Conservation (phyloP, 1,140 invertebrate genomes). For the Archivesica marissinica region DNA sequence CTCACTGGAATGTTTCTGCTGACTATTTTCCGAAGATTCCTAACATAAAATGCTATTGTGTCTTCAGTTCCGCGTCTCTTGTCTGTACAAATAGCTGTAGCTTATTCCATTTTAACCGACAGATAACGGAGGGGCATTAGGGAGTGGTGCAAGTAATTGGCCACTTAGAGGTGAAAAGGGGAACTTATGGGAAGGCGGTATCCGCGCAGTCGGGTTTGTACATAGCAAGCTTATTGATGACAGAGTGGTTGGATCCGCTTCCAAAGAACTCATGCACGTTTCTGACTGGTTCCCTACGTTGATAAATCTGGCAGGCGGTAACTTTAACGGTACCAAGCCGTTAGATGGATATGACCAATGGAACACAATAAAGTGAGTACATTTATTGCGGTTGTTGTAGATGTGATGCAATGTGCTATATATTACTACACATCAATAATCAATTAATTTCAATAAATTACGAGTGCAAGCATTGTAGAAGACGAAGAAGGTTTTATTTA, state of each 20-base stretch:
- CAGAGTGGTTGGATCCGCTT: conserved; percentile 50
- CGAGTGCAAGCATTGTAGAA: too few species aligned
- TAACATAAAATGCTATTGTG: too few species aligned
- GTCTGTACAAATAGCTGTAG: too few species aligned
- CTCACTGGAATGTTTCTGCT: too few species aligned
- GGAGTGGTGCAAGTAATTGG: conserved; percentile 83
- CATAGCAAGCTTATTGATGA: conserved; percentile 74
- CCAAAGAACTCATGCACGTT: conserved; percentile 77
- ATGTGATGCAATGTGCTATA: too few species aligned
- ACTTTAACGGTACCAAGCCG: conserved; percentile 67
- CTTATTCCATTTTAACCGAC: too few species aligned
- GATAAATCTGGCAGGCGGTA: conserved; percentile 71
- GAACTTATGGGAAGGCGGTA: conserved; percentile 85
- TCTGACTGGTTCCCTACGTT: conserved; percentile 83
- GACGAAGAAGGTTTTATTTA: too few species aligned
- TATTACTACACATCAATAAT: too few species aligned
- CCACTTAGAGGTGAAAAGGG: conserved; percentile 84
- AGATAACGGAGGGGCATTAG: conserved; percentile 83
- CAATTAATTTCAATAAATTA: too few species aligned
- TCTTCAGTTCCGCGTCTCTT: too few species aligned
- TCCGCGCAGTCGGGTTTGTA: conserved; percentile 82
- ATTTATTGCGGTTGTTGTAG: too few species aligned
- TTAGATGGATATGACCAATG: conserved; percentile 78
- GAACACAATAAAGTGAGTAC: conserved; percentile 74
- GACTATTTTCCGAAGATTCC: too few species aligned